Conservation (phyloP, 2,797 vertebrate species). For the Stomatorhinus walkeri region DNA sequence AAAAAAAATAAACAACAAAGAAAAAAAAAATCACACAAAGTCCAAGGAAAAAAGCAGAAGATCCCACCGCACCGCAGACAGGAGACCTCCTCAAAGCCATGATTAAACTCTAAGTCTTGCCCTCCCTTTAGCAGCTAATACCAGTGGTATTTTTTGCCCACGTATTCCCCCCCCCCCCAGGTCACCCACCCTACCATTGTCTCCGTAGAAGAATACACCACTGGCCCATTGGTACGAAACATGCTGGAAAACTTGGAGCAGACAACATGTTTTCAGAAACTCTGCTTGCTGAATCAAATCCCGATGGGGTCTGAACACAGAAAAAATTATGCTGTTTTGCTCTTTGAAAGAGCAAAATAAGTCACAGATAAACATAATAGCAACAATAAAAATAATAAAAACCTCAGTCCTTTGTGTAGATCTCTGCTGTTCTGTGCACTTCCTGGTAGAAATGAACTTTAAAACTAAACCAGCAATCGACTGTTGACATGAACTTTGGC, state of each 20-base stretch:
- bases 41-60: background rate
- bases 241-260: constrained; percentile 40
- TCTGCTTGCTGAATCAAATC: constrained; percentile 30
- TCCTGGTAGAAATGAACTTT: constrained; percentile 40
- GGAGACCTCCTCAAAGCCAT: constrained; percentile 16
- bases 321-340: constrained; percentile 25
- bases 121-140: constrained; percentile 25
- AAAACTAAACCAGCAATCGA: constrained; percentile 28
- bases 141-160: constrained; percentile 38
- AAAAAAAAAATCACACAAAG: background rate
- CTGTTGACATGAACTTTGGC: constrained; percentile 33
- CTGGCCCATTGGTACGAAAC: constrained; percentile 25
- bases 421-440: constrained; percentile 31
- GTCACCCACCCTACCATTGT: constrained; percentile 21
- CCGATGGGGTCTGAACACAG: constrained; percentile 33
- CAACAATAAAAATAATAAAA: constrained; percentile 13
- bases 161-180: background rate
- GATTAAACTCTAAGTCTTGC: background rate
- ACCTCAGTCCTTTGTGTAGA: constrained; percentile 29
- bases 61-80: background rate
- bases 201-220: constrained; percentile 28
- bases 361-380: background rate
- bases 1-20: background rate
- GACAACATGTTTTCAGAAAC: constrained; percentile 42
- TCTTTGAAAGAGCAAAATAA: constrained; percentile 35